Evolutionary conservation across 2,888 invertebrate species (phyloP), one percentile per base, ranked within the genome.

Genomic region (Ectemnius cavifrons): DNA sequence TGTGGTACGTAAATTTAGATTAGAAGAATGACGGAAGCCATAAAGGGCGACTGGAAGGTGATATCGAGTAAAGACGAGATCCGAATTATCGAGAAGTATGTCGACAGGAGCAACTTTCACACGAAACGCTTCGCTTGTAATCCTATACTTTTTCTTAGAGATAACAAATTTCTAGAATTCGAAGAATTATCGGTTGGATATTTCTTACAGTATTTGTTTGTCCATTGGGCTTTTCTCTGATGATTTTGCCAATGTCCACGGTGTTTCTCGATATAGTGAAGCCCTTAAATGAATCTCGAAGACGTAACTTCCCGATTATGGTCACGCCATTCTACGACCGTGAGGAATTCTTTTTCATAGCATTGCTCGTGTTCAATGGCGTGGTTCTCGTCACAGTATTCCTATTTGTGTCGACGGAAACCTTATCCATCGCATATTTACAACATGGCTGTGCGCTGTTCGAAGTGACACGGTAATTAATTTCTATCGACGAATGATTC

Each of bases 231-330:
- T 1, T 16, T 6, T 16, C 14, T 16, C 4, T 16, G n/a, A 6
- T 52, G 5, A 4, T 52, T 14, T 14, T 52, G 5, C 52, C 52
- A 52, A 11, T 52, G n/a, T 4, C 11, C 13, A 6, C 52, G 52
- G 5, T 52, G n/a, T 11, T 71, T 57, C 66, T 71, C 8, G 63
- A 71, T 27, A 27, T 71, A 13, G 49, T 63, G 16, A 14, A 13
- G 20, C 62, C 45, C 0, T 37, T 68, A 18, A 73, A 73, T 47
- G 27, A 64, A 16, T 73, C 73, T 60, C 63, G 37, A n/a, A 3
- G 59, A 1, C 28, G 20, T 2, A 14, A 28, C 14, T 16, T 68
- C 18, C 5, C 47, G 13, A 64, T 61, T 20, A 0, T 16, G 46
- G 20, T 47, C 6, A 47, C 45, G 3, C 56, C 46, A 49, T 60